Conservation (phyloP, 2,113 vertebrate species). For the Steatornis caripensis region DNA sequence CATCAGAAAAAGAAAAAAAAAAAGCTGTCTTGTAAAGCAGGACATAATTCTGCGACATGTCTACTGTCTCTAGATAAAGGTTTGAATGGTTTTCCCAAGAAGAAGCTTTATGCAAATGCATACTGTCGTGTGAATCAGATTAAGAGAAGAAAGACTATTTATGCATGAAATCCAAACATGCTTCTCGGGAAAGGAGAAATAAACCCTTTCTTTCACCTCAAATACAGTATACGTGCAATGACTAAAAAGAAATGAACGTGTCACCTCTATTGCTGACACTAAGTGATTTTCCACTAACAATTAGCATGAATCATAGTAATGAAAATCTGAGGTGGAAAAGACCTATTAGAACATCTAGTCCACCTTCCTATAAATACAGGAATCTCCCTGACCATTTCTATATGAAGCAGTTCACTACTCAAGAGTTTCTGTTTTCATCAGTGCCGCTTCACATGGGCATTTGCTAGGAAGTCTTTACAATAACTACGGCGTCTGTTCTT, state of each 20-base stretch:
- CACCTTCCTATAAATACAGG: neutral
- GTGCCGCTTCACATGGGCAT: neutral
- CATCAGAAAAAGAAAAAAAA: neutral
- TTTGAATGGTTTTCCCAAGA: constrained; percentile 40
- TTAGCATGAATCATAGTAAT: constrained; percentile 48
- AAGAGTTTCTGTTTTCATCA: neutral
- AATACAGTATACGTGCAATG: neutral
- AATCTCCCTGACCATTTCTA: neutral
- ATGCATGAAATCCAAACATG: constrained; percentile 65
- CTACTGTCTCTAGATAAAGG: constrained; percentile 16
- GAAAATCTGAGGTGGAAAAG: constrained; percentile 37
- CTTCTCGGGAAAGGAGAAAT: constrained; percentile 36
- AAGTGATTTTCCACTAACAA: constrained; percentile 63
- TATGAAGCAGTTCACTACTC: neutral
- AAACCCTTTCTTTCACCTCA: constrained; percentile 35
- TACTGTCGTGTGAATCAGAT: constrained; percentile 61
- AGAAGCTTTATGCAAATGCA: constrained; percentile 44
- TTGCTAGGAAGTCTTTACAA: neutral
- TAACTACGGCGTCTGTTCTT: neutral
- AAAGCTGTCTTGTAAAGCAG: constrained; percentile 11
- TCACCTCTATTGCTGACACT: constrained; percentile 32
- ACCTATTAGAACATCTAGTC: constrained; percentile 1
- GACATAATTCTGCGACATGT: neutral
- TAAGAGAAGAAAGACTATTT: constrained; percentile 52
- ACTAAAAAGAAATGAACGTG: constrained; percentile 23